These are phyloP conservation scores for Peromyscus maniculatus DNA, from an alignment of 2,113 vertebrate genomes.

Conservation along the genomic window DNA sequence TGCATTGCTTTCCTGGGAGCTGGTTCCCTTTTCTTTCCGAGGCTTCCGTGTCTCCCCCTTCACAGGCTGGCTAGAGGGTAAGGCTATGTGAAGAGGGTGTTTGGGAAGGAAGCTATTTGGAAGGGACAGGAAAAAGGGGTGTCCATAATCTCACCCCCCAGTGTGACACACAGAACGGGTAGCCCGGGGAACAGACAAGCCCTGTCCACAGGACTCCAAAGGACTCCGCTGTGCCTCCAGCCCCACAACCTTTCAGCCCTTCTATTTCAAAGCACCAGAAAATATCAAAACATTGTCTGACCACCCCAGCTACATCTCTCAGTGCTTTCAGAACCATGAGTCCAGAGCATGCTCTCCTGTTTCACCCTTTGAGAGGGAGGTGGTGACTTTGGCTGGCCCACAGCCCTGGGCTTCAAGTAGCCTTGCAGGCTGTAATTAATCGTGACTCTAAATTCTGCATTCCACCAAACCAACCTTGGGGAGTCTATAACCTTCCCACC, in stretches of 20 bases:
- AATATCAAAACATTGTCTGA: neutral
- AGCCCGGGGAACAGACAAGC: neutral
- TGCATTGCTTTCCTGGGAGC: neutral
- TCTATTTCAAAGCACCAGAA: neutral
- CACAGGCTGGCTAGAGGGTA: neutral
- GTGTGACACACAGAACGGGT: neutral
- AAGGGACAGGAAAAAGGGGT: neutral
- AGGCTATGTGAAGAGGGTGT: neutral
- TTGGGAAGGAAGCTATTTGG: conserved; percentile 30
- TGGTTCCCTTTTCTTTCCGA: neutral
- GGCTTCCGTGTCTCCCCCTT: neutral
- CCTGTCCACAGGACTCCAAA: neutral
- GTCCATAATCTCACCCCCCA: neutral
- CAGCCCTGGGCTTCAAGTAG: neutral
- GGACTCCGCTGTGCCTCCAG: too few species aligned
- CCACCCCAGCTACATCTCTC: neutral
- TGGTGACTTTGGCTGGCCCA: neutral
- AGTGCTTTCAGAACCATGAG: neutral
- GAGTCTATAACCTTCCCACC: neutral
- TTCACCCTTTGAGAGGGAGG: neutral
- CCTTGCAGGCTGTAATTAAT: conserved; percentile 42
- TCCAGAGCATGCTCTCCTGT: too few species aligned
- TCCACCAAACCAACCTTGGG: conserved; percentile 19
- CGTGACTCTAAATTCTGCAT: conserved; percentile 33
- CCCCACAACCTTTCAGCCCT: neutral